phyloP scores from a whole-genome alignment of 2,113 vertebrate species.

The Crotalus horridus region DNA sequence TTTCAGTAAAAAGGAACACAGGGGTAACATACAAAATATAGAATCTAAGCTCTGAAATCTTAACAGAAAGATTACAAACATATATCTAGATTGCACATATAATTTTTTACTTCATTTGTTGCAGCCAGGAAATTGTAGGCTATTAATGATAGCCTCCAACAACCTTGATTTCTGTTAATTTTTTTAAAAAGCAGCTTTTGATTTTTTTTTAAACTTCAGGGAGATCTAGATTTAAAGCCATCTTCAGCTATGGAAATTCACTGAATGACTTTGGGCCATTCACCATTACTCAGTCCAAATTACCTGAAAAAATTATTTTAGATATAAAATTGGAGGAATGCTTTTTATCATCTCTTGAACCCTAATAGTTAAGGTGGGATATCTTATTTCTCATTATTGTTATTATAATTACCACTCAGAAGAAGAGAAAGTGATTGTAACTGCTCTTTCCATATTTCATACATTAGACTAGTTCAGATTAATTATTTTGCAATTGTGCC shows the following conservation, averaged over 20 bases:
- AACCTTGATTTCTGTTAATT: neutral
- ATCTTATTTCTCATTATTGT: neutral
- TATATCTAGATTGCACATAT: neutral
- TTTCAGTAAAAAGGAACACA: neutral
- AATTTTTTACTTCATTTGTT: neutral
- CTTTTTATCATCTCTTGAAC: neutral
- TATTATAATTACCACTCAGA: neutral
- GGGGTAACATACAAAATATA: neutral
- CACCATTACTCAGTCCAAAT: neutral
- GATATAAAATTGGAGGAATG: neutral
- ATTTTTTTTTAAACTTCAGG: neutral
- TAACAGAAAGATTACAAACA: neutral
- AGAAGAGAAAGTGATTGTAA: neutral
- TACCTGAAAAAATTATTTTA: neutral
- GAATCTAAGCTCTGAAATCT: neutral
- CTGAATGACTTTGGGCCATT: neutral
- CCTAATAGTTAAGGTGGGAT: neutral
- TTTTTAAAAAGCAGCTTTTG: neutral
- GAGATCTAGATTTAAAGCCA: neutral
- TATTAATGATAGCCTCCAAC: neutral
- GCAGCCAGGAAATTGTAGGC: neutral
- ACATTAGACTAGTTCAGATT: neutral
- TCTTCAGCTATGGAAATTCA: neutral
- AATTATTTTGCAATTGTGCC: neutral
- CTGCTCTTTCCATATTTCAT: neutral